These are phyloP conservation scores for Vidua chalybeata DNA, from an alignment of 2,113 vertebrate genomes.

Conservation along the genomic window DNA sequence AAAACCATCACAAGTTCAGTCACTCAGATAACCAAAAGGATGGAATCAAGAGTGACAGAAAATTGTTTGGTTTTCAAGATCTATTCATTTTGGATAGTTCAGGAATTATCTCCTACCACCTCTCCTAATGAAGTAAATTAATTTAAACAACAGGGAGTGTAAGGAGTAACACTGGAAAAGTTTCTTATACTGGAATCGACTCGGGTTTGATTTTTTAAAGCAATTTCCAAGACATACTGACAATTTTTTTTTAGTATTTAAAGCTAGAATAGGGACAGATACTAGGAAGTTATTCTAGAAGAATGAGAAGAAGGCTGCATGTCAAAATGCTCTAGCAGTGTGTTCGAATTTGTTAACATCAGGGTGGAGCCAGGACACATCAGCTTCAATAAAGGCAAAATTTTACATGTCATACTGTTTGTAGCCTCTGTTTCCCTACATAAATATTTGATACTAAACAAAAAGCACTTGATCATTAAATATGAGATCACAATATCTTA, in stretches of 20 bases:
- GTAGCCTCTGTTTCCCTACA: not conserved
- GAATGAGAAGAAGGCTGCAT: not conserved
- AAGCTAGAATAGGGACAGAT: not conserved
- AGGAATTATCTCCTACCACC: not conserved
- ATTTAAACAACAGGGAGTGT: not conserved
- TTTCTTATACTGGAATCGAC: not conserved
- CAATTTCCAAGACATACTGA: not conserved
- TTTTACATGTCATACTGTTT: not conserved
- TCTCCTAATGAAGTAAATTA: not conserved
- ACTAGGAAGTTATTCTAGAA: not conserved
- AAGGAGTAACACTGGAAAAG: not conserved
- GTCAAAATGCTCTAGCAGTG: not conserved
- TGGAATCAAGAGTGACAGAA: not conserved
- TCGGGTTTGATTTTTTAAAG: accelerated
- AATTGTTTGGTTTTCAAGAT: not conserved
- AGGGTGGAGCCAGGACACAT: not conserved
- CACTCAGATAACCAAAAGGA: not conserved
- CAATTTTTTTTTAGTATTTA: not conserved
- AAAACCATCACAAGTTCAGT: not conserved
- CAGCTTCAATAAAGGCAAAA: not conserved
- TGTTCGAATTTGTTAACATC: not conserved
- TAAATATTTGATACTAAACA: not conserved
- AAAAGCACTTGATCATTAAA: not conserved
- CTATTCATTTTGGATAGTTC: not conserved
- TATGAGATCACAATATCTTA: not conserved